Percentiles rank a stretch among this genome's conserved stretches.
These are phyloP conservation scores for Callyntrura guangdongensis DNA, from an alignment of 2,888 invertebrate species.

Conservation along the genomic window DNA sequence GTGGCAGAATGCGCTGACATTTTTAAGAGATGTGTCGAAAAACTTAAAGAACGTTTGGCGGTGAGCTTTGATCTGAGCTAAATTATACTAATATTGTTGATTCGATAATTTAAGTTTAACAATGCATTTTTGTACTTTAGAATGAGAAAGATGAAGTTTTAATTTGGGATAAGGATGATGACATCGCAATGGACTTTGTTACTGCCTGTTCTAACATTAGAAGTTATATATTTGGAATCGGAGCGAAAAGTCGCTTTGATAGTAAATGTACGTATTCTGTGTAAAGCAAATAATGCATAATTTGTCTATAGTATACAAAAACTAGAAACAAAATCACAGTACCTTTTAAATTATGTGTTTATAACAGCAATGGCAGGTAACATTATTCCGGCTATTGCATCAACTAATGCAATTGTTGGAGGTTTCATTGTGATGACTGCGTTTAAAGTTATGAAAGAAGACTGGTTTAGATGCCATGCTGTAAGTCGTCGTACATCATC, in stretches of 20 bases:
- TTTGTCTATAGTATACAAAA: too few relatives aligned
- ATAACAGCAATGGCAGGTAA: conserved; percentile 98
- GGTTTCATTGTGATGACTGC: conserved; percentile 97
- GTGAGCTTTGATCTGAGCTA: conserved; percentile 83
- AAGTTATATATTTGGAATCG: conserved; percentile 95
- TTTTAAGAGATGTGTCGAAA: conserved; percentile 90
- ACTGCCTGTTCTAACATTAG: conserved; percentile 97
- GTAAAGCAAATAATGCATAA: too few relatives aligned
- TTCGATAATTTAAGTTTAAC: conserved; percentile 10
- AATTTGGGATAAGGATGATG: conserved; percentile 99
- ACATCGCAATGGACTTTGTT: conserved; percentile 97
- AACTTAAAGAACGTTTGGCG: conserved; percentile 89
- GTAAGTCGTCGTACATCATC: too few relatives aligned
- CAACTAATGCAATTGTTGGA: conserved; percentile 99
- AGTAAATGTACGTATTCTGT: conserved; percentile 97
- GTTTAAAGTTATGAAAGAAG: conserved; percentile 90
- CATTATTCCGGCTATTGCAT: conserved; percentile 99
- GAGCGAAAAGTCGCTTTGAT: conserved; percentile 95
- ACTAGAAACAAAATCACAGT: neutral
- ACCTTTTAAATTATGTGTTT: neutral
- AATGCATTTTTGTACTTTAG: conserved; percentile 33
- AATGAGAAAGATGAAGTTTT: conserved; percentile 89
- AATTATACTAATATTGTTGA: neutral
- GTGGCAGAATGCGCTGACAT: conserved; percentile 91
- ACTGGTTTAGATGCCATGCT: conserved; percentile 90